Conservation (phyloP, 2,113 vertebrate genomes). For the Hiodon tergisus region DNA sequence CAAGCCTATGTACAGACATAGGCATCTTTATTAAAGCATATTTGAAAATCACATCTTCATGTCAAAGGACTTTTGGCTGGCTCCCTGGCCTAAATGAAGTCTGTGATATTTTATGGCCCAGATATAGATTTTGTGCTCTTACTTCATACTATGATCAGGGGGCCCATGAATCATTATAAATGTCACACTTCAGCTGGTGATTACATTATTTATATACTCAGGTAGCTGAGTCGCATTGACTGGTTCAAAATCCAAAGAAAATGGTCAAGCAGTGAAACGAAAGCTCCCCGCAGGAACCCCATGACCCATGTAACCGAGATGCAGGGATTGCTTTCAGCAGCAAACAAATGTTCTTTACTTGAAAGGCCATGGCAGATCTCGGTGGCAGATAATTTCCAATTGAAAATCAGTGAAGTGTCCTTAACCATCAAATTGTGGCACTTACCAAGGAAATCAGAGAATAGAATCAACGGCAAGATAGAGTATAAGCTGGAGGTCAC, state of each 20-base stretch:
- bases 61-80: slow-evolving; percentile 44
- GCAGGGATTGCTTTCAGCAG: slow-evolving; percentile 22
- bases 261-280: slow-evolving; percentile 44
- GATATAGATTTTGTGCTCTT: slow-evolving; percentile 18
- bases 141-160: no score
- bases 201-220: slow-evolving; percentile 49
- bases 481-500: slow-evolving; percentile 33
- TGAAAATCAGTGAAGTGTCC: slow-evolving; percentile 53
- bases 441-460: slow-evolving; percentile 40
- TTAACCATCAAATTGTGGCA: slow-evolving; percentile 46
- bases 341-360: slow-evolving; percentile 41
- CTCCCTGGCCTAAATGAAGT: slow-evolving; percentile 44
- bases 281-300: slow-evolving; percentile 32
- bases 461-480: slow-evolving; percentile 30
- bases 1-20: no score
- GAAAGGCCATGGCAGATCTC: slow-evolving; percentile 47
- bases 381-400: slow-evolving; percentile 50
- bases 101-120: slow-evolving; percentile 40
- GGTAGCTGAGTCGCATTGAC: slow-evolving; percentile 43
- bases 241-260: slow-evolving; percentile 52
- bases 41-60: no score
- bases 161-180: no score
- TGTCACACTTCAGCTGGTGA: slow-evolving; percentile 24
- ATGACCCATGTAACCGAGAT: slow-evolving; percentile 39
- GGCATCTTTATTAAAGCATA: no score